phyloP scores from a whole-genome alignment of 2,797 vertebrate genomes.

The Enteromius thamalakanensis region DNA sequence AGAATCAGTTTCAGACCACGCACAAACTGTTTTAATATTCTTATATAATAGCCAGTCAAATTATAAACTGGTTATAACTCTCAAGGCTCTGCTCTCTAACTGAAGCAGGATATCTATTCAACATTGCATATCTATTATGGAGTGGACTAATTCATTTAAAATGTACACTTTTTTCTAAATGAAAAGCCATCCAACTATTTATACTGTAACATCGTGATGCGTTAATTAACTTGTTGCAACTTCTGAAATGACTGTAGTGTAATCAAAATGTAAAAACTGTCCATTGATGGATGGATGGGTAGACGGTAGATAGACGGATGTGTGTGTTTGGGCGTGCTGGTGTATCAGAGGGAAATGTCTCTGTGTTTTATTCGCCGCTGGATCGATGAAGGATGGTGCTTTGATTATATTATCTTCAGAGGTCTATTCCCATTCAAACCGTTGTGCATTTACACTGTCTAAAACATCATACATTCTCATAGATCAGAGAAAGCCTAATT shows the following conservation, averaged over 20 bases:
- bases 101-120: neutral
- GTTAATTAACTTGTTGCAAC: neutral
- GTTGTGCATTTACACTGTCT: constrained; percentile 30
- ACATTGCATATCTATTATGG: neutral
- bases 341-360: constrained; percentile 23
- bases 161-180: neutral
- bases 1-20: neutral
- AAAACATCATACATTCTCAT: constrained; percentile 52
- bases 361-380: constrained; percentile 30
- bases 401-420: constrained; percentile 57
- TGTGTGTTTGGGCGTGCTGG: neutral
- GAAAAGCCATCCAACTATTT: neutral
- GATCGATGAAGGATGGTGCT: constrained; percentile 53
- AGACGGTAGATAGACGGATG: neutral
- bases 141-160: neutral
- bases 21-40: neutral
- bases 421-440: constrained; percentile 46
- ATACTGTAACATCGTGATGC: neutral
- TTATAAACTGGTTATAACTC: neutral
- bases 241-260: neutral
- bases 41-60: neutral
- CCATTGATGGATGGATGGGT: neutral
- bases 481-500: constrained; percentile 51
- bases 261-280: neutral
- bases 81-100: neutral